Conservation (phyloP, 2,797 vertebrate genomes). For the Carcharodon carcharias region DNA sequence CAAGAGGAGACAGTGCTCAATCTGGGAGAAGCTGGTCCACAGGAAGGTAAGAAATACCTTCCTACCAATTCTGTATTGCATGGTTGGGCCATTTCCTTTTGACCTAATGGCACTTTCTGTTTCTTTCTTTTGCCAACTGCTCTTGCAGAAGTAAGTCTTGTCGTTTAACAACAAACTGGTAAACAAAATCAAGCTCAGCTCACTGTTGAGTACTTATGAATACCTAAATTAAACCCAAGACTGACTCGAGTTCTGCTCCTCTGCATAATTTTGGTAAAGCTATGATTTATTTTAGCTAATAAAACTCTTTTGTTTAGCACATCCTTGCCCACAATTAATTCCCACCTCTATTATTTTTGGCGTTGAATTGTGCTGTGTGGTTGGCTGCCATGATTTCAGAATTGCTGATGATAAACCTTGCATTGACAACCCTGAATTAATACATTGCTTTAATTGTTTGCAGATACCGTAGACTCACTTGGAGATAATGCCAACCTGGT, state of each 20-base stretch:
- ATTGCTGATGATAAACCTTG: background rate
- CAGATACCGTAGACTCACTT: background rate
- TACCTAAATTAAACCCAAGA: background rate
- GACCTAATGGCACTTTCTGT: background rate
- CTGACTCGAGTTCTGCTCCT: background rate
- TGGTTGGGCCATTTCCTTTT: background rate
- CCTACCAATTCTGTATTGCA: background rate
- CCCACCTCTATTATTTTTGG: background rate
- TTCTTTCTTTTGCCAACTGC: background rate
- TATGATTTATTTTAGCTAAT: background rate
- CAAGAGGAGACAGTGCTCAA: background rate
- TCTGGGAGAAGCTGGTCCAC: background rate
- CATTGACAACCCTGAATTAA: background rate
- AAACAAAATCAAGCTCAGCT: background rate
- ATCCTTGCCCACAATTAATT: no score
- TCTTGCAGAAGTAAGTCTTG: background rate
- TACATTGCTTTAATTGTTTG: background rate
- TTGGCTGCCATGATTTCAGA: no score
- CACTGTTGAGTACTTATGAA: background rate
- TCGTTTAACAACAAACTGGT: background rate
- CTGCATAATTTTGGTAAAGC: background rate
- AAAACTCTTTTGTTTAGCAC: background rate
- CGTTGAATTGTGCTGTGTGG: background rate
- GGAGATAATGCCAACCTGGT: constrained; percentile 25
- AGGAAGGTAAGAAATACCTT: background rate